Evolutionary conservation across 1,140 invertebrate species (phyloP).

Genomic region (Platyura marginata): DNA sequence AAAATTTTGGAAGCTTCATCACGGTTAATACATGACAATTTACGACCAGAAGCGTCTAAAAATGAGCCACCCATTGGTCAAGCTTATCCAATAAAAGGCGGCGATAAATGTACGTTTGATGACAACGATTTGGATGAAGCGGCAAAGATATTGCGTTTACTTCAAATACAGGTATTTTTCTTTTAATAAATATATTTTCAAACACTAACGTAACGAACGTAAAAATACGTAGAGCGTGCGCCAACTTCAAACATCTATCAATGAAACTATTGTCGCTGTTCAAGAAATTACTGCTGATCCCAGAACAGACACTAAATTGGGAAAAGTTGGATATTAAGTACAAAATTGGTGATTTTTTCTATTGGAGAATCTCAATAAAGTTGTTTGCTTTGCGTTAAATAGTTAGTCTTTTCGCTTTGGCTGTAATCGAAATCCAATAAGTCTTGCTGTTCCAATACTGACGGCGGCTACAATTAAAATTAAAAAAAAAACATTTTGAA

Average conservation of each 20-base stretch:
- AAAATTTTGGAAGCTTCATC: conserved; percentile 56
- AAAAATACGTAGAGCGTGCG: too few relatives aligned
- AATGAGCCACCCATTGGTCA: conserved; percentile 45
- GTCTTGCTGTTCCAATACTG: not conserved
- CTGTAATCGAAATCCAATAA: too few relatives aligned
- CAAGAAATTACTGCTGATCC: conserved; percentile 91
- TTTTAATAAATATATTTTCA: too few relatives aligned
- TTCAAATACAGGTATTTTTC: conserved; percentile 91
- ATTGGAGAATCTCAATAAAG: not conserved
- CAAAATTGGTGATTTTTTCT: too few relatives aligned
- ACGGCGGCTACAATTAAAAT: not conserved
- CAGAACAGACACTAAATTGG: conserved; percentile 86
- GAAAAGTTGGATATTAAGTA: conserved; percentile 69
- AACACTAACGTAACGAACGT: too few relatives aligned
- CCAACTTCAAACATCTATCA: conserved; percentile 84
- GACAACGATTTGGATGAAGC: conserved; percentile 55
- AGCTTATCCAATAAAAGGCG: conserved; percentile 39
- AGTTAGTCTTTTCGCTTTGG: not conserved
- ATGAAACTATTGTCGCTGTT: conserved; percentile 80
- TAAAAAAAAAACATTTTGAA: too few relatives aligned
- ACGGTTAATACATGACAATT: conserved; percentile 41
- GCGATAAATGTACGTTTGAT: conserved; percentile 27
- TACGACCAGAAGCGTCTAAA: conserved; percentile 44
- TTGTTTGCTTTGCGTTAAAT: not conserved
- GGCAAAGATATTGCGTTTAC: conserved; percentile 60